Conservation (phyloP, 2,113 vertebrate genomes). For the Malurus elegans region DNA sequence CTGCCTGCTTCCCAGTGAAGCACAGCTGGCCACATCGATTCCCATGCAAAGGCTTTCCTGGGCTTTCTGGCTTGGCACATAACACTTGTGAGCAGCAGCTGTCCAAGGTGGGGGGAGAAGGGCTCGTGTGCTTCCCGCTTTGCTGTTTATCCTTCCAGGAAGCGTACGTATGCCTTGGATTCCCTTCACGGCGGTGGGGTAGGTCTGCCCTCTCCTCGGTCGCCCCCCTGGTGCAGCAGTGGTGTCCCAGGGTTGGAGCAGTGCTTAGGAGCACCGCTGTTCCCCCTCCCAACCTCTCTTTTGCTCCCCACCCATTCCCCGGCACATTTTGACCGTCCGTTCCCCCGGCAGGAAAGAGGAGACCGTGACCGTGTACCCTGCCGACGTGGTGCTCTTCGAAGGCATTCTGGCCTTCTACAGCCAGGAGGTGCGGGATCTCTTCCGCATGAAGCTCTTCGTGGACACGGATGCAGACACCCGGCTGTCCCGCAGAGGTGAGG, state of each 20-base stretch:
- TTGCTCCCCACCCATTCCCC: neutral
- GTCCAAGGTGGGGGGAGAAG: neutral
- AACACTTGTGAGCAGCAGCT: slow-evolving; percentile 1
- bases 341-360: slow-evolving; percentile 85
- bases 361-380: slow-evolving; percentile 91
- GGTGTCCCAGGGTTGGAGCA: slow-evolving; percentile 2
- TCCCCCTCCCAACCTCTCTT: neutral
- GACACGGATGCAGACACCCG: slow-evolving; percentile 95
- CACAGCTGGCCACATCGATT: neutral
- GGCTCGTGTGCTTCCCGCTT: neutral
- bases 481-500: slow-evolving; percentile 91
- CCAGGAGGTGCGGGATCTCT: slow-evolving; percentile 93
- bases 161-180: neutral
- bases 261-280: neutral
- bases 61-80: neutral
- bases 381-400: slow-evolving; percentile 94
- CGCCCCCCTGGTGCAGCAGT: neutral
- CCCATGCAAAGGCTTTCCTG: neutral
- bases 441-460: slow-evolving; percentile 98
- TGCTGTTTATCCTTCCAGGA: slow-evolving; percentile 33
- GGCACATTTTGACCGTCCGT: neutral
- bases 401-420: slow-evolving; percentile 97
- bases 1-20: neutral
- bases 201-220: slow-evolving; percentile 1
- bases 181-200: neutral